Base-by-base conservation (phyloP, 2,113 vertebrate species). In the Boulengerochromis microlepis region DNA sequence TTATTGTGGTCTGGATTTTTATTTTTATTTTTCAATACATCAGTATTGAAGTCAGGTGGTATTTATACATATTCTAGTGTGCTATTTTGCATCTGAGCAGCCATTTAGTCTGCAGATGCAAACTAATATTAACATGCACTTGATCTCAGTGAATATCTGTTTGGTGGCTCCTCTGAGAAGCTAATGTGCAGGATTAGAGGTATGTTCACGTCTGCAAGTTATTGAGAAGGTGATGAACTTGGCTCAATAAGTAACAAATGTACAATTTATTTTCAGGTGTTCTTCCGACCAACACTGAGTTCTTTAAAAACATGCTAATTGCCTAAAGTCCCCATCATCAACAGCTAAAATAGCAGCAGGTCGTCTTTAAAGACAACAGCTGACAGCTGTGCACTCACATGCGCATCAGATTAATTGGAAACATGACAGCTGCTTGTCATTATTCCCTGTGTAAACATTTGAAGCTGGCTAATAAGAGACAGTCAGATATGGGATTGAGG, bases 261-360 rank as follows among this genome's bases (percentile, higher is more conserved):
- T 38, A 22, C 33, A 45, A 40, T 74, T 74, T 74, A 31, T 19
- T 78, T 78, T 76, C 42, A 50, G 22, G 24, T 19, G 42, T 47
- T 50, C 16, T 47, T 47, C 15, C 2, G 0, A 47, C 24, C 15
- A 19, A 29, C 1, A 15, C 3, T 8, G 24, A 19, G 42, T 50
- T 10, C 40, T 78, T 80, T 29, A 56, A n/a, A 85, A 59, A 56
- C 71, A 83, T 8, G 22, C 29, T 59, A 29, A 19, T 2, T 24
- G 69, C 38, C 29, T 9, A 18, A 24, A 38, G 85, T 80, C 33
- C 45, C 7, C 2, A 24, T n/a, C 26, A 33, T 16, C 69, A 31
- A 5, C 8, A n/a, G 31, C 15, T 83, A 47, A 80, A 90, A 82
- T 22, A 53, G 76, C 59, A 90, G 54, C 90, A 89, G 82, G 47